Evolutionary conservation across 2,113 vertebrate genomes (phyloP).

Genomic region (Gorsachius goisagi): DNA sequence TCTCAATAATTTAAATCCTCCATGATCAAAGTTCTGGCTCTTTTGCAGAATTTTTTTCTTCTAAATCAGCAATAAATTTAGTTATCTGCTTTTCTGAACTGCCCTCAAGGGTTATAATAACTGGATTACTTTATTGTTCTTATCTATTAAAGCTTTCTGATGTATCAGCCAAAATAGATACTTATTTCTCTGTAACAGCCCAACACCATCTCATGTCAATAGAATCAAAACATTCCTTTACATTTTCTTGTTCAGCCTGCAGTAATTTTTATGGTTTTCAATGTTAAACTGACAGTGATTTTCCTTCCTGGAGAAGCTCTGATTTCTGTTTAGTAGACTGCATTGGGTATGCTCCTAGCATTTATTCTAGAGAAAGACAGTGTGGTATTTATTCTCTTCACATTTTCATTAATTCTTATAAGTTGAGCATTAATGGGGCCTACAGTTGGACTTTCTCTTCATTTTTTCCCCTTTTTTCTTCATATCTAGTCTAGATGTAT

Average conservation of each 20-base stretch:
- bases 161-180: neutral
- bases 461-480: neutral
- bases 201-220: neutral
- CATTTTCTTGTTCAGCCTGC: neutral
- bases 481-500: no score
- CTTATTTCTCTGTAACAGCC: neutral
- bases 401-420: neutral
- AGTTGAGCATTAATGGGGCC: neutral
- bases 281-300: neutral
- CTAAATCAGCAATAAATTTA: constrained; percentile 35
- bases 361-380: neutral
- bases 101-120: neutral
- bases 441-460: neutral
- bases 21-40: constrained; percentile 30
- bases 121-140: constrained; percentile 4
- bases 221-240: neutral
- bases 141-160: constrained; percentile 10
- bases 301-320: neutral
- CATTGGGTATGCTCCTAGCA: neutral
- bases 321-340: neutral
- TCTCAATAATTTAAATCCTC: constrained; percentile 39
- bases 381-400: neutral
- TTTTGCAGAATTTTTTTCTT: neutral
- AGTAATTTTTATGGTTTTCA: neutral
- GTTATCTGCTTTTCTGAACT: constrained; percentile 33